A percentile compares a stretch with the other conserved stretches of the same genome.
phyloP scores from a whole-genome alignment of 2,888 invertebrate species.

The Archaeoteleia sp. region DNA sequence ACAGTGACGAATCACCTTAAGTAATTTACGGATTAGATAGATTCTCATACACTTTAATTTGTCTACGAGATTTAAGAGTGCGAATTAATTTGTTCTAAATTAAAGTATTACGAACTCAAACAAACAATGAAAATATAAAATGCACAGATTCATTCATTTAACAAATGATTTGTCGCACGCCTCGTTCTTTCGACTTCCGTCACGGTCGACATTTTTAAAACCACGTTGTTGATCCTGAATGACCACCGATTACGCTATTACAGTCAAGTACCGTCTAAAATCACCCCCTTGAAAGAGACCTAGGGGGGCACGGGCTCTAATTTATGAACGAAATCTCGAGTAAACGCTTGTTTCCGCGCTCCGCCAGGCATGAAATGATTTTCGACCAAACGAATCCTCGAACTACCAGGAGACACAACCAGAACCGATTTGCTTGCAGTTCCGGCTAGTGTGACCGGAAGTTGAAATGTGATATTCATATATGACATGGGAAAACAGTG shows the following conservation, averaged over 20 bases:
- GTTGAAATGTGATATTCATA: no score
- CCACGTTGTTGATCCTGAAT: constrained; percentile 41
- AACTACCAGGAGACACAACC: constrained; percentile 37
- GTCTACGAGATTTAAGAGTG: no score
- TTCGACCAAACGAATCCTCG: constrained; percentile 55
- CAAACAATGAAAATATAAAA: no score
- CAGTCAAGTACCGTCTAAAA: constrained; percentile 14
- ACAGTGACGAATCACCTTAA: no score
- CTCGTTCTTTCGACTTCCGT: constrained; percentile 26
- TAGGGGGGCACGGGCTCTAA: constrained; percentile 25
- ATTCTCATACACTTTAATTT: no score
- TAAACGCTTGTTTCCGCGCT: constrained; percentile 52
- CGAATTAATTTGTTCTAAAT: no score
- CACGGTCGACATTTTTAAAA: constrained; percentile 38
- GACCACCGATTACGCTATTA: constrained; percentile 38
- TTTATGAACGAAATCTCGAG: constrained; percentile 40
- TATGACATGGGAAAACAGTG: no score
- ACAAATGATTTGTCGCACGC: constrained; percentile 36
- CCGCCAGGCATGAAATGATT: constrained; percentile 68
- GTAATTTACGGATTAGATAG: no score
- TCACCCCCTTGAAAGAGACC: constrained; percentile 31
- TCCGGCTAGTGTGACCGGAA: constrained; percentile 58
- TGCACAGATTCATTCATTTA: constrained; percentile 21
- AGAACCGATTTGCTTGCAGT: constrained; percentile 51
- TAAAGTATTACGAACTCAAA: no score